Evolutionary conservation across 2,113 vertebrate species (phyloP), one percentile per base, ranked within the genome.

Genomic region (Carettochelys insculpta): DNA sequence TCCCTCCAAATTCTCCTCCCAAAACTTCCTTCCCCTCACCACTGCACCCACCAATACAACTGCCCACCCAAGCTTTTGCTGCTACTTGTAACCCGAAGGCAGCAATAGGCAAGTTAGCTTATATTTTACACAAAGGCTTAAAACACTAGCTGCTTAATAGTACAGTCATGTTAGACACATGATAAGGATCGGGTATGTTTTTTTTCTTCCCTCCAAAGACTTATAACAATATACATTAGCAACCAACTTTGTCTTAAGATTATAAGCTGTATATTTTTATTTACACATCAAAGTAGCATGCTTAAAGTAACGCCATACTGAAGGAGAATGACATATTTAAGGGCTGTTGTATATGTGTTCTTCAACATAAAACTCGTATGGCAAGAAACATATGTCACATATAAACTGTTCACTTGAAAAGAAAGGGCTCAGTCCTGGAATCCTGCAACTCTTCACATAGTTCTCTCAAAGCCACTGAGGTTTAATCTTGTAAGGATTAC

Each of bases 121-220:
- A 10, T 38, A 50, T 61, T 58, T 82, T 58, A 73, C 19, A 24
- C 10, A 61, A 27, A 20, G 27, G 25, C 3, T 77, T 13, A 25
- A 90, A 91, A 79, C 92, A 86, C n/a, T 86, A 65, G 85, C 90
- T 89, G 68, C 80, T 94, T 75, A 34, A 54, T 29, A 47, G 50
- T 52, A n/a, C 11, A 71, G 61, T 38, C 61, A 79, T 5, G 29
- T 5, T 4, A 50, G 1, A 5, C 0, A 16, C 17, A 3, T 19
- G 47, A 65, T 31, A 3, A 47, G 52, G 65, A 38, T 54, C 61
- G 45, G 80, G 82, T 86, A 81, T 65, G 90, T 90, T 34, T 73
- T 34, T 73, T 31, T 53, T 86, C n/a, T 89, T 73, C 86, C 86
- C 90, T 77, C 88, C 85, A 76, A 92, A 94, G 89, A 77, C 38